Evolutionary conservation across 2,797 vertebrate species (phyloP), one percentile per base, ranked within the genome.

Genomic region (Poliocrania exsul): DNA sequence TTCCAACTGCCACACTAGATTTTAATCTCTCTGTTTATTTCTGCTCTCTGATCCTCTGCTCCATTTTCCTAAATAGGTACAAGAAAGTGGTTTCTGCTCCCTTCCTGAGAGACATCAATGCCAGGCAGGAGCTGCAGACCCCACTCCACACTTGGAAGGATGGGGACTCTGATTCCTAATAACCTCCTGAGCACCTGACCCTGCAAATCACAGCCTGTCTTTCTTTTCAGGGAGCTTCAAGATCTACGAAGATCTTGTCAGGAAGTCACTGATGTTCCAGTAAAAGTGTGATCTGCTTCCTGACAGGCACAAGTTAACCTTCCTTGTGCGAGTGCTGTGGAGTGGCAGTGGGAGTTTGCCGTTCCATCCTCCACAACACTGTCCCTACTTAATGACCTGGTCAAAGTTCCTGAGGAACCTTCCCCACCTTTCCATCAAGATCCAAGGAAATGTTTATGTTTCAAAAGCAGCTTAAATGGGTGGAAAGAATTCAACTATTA

Each of bases 401-500:
- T 62, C 13, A 58, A 53, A 38, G 38, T 38, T 38, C 53, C 46
- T 33, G 42, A 90, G 25, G 53, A 96, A 23, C 49, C 66, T 23
- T 87, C 37, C 20, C n/a, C 8, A 11, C 42, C 46, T 92, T 96
- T 86, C 90, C 79, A 87, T 72, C 62, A 66, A 62, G 62, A 42
- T 90, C 65, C 26, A 89, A 86, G 70, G 37, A 88, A 87, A 81
- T 64, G 56, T 93, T 95, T 94, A 46, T 81, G 60, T 91, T 93
- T 96, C 74, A 79, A 91, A 92, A 90, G 70, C 58, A 71, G 29
- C n/a, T 95, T 93, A 86, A 86, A 84, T 79, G 91, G 82, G 54
- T 96, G 95, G 94, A 96, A 96, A 95, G 85, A 95, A 96, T 96
- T 96, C 46, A 87, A 82, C 90, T 84, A 93, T 86, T 83, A 70